A percentile compares a stretch with the other conserved stretches of the same genome.
These are phyloP conservation scores for Dioctria rufipes DNA, from an alignment of 2,888 invertebrate species.

Conservation along the genomic window DNA sequence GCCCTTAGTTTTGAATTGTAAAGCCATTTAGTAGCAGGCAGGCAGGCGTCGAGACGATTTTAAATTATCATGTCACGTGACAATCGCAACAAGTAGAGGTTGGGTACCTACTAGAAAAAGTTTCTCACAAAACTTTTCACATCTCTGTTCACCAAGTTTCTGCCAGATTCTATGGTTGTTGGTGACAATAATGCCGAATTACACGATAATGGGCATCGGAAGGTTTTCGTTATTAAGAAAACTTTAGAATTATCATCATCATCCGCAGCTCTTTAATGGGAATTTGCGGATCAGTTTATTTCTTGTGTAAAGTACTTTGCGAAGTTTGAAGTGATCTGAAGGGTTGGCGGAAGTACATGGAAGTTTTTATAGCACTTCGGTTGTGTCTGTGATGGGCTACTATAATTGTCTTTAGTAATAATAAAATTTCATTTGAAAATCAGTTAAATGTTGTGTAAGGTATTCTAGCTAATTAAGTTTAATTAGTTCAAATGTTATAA, in stretches of 20 bases:
- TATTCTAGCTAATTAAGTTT: no score
- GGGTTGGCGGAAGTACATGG: no score
- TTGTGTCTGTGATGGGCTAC: no score
- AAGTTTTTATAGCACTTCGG: no score
- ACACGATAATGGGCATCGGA: conserved; percentile 31
- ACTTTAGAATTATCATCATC: conserved; percentile 8
- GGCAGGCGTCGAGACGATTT: conserved; percentile 5
- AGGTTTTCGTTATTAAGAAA: conserved; percentile 36
- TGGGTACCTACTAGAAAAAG: no score
- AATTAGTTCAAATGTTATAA: no score
- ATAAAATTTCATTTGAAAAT: no score
- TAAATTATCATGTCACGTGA: conserved; percentile 43
- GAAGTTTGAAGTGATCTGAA: no score
- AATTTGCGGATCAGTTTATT: no score
- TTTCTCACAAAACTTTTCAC: conserved; percentile 2
- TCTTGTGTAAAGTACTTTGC: no score
- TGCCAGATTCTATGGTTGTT: background rate
- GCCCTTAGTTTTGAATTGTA: conserved; percentile 17
- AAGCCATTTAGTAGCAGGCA: conserved; percentile 18
- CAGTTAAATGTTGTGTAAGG: no score
- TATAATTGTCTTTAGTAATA: no score
- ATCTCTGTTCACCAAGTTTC: conserved; percentile 1
- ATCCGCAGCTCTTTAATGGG: background rate
- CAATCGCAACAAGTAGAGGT: conserved; percentile 45
- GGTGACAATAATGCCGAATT: conserved; percentile 32